phyloP scores from a whole-genome alignment of 2,888 invertebrate genomes.

The Andrena trimmerana region DNA sequence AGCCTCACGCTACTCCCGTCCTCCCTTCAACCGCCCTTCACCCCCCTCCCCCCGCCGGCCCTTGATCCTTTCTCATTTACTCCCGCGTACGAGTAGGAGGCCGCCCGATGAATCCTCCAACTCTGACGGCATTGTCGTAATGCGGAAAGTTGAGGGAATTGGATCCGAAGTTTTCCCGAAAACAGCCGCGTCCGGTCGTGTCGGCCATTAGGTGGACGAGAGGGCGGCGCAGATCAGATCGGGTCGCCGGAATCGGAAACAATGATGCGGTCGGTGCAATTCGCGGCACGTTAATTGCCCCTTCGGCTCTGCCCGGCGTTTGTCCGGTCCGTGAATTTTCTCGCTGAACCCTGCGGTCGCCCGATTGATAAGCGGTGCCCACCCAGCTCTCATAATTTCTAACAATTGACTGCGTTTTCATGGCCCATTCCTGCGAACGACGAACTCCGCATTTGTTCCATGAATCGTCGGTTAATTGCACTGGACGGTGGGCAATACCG shows the following conservation, averaged over 20 bases:
- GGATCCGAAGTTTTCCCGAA: conserved; percentile 78
- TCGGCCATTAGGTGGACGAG: conserved; percentile 10
- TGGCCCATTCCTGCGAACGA: neutral
- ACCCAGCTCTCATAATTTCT: neutral
- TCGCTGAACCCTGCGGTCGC: neutral
- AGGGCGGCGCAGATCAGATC: conserved; percentile 20
- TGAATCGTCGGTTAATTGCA: conserved; percentile 11
- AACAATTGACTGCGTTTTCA: neutral
- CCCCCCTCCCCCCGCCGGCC: neutral
- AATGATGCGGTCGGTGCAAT: conserved; percentile 54
- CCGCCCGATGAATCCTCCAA: conserved; percentile 67
- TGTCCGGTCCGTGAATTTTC: conserved; percentile 10
- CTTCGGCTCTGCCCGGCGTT: conserved; percentile 20
- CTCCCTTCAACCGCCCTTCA: neutral
- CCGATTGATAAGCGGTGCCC: neutral
- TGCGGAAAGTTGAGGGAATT: conserved; percentile 79
- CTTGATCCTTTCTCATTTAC: conserved; percentile 59
- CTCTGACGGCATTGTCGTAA: conserved; percentile 76
- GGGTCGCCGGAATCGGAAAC: conserved; percentile 52
- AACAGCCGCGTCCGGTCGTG: conserved; percentile 58
- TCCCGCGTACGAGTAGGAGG: conserved; percentile 21
- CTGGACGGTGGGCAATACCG: neutral
- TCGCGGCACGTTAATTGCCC: conserved; percentile 61
- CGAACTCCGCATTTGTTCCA: neutral
- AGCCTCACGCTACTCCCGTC: conserved; percentile 10